Conservation (phyloP, 2,113 vertebrate genomes). For the Sus scrofa region T2T-Sscrofa CM000820.6:78691001-78691500, state of each 20-base stretch:
- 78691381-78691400: not conserved
- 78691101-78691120: not conserved
- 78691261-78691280: not conserved
- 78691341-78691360: not conserved
- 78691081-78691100: not conserved
- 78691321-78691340: not conserved
- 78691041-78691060: conserved; percentile 5
- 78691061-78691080: not conserved
- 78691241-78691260: not conserved
- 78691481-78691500: not conserved
- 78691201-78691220: not conserved
- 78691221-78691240: not conserved
- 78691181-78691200: not conserved
- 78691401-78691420: not conserved
- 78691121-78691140: not conserved
- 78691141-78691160: not conserved
- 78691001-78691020: not conserved
- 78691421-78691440: not conserved
- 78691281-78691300: not conserved
- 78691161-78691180: not conserved
- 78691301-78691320: not conserved
- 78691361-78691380: not conserved
- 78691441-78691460: not conserved
- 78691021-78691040: not conserved
- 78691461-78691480: not conserved